Base-by-base conservation (phyloP, 2,888 invertebrate species). In the Seladonia tumulorum region DNA sequence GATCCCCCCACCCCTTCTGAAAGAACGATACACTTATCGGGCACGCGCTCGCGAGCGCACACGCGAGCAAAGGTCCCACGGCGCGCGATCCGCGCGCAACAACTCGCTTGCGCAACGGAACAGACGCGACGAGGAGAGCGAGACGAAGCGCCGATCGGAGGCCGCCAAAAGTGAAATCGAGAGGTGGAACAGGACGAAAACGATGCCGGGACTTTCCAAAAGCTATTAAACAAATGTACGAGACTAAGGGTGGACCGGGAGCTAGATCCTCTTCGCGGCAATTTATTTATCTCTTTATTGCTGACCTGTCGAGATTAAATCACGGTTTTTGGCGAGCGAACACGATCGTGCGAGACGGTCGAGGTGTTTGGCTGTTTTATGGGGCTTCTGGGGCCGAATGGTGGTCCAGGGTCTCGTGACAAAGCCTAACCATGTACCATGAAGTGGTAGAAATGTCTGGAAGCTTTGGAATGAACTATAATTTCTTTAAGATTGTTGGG, bases 91-190 rank as follows among this genome's bases (percentile, higher is more conserved):
- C 79, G 82, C 81, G 87, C 77, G 74, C 70, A 84, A 82, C 76
- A 75, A 49, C 82, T 68, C 80, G 45, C 60, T 90, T 90, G 80
- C 88, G 90, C 87, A 90, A 90, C 72, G 39, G 39, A 22, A 39
- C 35, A 25, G 16, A 29, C 66, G 76, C 83, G 82, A 78, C 77
- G 79, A 71, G 78, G 80, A 60, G 85, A 79, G 53, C 82, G 83
- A 83, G 72, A 42, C 68, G 78, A 77, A 49, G 80, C 60, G 63
- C 66, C 76, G 84, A 83, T 81, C 76, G 81, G 88, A 89, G 91
- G 91, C 92, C 93, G 92, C 90, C 91, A 92, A 93, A 93, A 93
- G 93, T 92, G 93, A 93, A 93, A 93, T 93, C 91, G 90, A 90
- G 89, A 90, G 89, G 86, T 89, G 86, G 90, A 90, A 85, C 87